These are phyloP conservation scores for Pseudochirops corinnae DNA, from an alignment of 2,797 vertebrate genomes.

Conservation along the genomic window DNA sequence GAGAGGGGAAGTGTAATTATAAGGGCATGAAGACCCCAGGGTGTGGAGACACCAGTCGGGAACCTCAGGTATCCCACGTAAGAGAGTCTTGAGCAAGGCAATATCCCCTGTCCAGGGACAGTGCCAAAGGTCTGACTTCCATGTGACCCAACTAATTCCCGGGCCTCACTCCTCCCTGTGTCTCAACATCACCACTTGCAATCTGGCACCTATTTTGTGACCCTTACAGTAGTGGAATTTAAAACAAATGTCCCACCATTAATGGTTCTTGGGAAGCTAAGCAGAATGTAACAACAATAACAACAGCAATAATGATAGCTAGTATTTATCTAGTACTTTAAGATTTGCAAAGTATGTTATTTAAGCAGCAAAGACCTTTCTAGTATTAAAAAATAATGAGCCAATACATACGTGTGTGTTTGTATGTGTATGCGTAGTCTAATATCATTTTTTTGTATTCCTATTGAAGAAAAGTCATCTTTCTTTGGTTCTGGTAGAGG, in stretches of 20 bases:
- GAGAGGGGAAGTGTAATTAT: too few species aligned
- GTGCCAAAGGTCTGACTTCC: too few species aligned
- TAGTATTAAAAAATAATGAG: not conserved
- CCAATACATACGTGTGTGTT: too few species aligned
- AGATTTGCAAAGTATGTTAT: not conserved
- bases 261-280: slow-evolving; percentile 38
- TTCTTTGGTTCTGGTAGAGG: slow-evolving; percentile 17
- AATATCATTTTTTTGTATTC: slow-evolving; percentile 30
- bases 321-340: not conserved
- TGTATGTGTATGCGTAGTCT: not conserved
- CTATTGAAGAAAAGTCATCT: not conserved
- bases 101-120: too few species aligned
- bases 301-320: not conserved
- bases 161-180: too few species aligned
- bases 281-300: slow-evolving; percentile 21
- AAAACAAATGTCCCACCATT: slow-evolving; percentile 40
- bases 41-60: too few species aligned
- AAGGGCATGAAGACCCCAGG: too few species aligned
- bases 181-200: too few species aligned
- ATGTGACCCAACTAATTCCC: too few species aligned
- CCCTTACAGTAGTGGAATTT: not conserved
- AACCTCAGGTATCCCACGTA: too few species aligned
- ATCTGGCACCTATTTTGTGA: too few species aligned
- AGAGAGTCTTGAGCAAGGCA: too few species aligned
- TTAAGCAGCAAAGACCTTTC: not conserved